Conservation (phyloP, 1,140 invertebrate genomes). For the Rhopalosiphum padi region DNA sequence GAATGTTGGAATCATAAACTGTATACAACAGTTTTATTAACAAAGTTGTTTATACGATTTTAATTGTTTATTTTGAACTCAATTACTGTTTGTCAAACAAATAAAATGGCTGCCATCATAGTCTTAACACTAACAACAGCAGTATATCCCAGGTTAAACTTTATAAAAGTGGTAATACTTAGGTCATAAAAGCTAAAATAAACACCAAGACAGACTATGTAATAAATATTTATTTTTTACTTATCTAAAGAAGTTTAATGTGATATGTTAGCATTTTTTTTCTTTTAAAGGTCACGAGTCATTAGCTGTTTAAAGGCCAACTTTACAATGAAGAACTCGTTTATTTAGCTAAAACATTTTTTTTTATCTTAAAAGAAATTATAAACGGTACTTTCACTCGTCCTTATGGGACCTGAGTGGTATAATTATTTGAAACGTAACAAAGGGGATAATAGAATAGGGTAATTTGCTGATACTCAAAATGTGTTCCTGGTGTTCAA, state of each 20-base stretch:
- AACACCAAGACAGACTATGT: constrained; percentile 11
- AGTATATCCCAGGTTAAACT: background rate
- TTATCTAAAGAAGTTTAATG: background rate
- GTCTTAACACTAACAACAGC: background rate
- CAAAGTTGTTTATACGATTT: constrained; percentile 15
- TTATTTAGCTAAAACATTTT: constrained; percentile 28
- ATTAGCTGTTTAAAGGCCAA: constrained; percentile 49
- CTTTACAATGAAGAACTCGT: background rate
- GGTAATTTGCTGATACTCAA: constrained; percentile 42
- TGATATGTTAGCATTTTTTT: constrained; percentile 27
- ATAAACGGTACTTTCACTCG: constrained; percentile 27
- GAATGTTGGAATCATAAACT: background rate
- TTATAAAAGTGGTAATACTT: constrained; percentile 20
- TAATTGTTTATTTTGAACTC: constrained; percentile 18
- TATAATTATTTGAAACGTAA: constrained; percentile 28
- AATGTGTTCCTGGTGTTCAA: background rate
- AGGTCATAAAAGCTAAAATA: background rate
- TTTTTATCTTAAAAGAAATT: constrained; percentile 27
- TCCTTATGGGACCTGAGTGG: background rate
- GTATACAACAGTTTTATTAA: background rate
- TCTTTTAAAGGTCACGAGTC: constrained; percentile 28
- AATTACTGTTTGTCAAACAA: constrained; percentile 37
- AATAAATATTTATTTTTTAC: background rate
- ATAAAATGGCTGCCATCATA: background rate
- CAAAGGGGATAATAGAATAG: constrained; percentile 15